Evolutionary conservation across 2,888 invertebrate species (phyloP), one percentile per base, ranked within the genome.

Genomic region (Blastobasis lacticolella): DNA sequence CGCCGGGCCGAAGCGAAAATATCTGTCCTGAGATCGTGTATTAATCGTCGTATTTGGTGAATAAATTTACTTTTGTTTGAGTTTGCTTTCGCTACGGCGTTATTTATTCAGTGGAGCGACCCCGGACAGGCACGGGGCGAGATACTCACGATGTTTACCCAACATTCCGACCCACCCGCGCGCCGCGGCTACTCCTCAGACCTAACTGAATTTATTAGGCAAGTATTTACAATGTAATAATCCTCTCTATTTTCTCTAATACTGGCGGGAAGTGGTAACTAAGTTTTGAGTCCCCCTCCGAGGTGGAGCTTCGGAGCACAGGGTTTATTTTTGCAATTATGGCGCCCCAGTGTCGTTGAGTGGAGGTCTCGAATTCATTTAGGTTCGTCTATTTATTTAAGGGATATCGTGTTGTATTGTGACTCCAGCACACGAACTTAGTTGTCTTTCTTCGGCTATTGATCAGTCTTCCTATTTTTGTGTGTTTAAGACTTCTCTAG

Each of bases 31-130:
- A 78, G 77, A 83, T 83, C 78, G 81, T 75, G 78, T 84, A 84
- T 83, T 86, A 86, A 85, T 86, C 83, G 84, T 72, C 72, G 80
- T 84, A 81, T 86, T 86, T 86, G 85, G 77, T 78, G 85, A 86
- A 86, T 86, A 85, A 84, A 87, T 86, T 85, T 83, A 78, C 81
- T 83, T 84, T 83, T 85, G 83, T 86, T 86, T 86, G 84, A 81
- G 79, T 85, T 85, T 81, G 78, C 79, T 77, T 81, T 80, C 71
- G 75, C 78, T 75, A 71, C 71, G 64, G 69, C 73, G 73, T 79
- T 86, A 81, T 86, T 86, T 87, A 84, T 84, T 83, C 81, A 83
- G 84, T 72, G 76, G 79, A 75, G 75, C 80, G 83, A 77, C 83
- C 78, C 66, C 61, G 80, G 75, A 73, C 77, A 76, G 73, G 71